These are phyloP conservation scores for Griposia aprilina DNA, from an alignment of 2,888 invertebrate species.

Conservation along the genomic window DNA sequence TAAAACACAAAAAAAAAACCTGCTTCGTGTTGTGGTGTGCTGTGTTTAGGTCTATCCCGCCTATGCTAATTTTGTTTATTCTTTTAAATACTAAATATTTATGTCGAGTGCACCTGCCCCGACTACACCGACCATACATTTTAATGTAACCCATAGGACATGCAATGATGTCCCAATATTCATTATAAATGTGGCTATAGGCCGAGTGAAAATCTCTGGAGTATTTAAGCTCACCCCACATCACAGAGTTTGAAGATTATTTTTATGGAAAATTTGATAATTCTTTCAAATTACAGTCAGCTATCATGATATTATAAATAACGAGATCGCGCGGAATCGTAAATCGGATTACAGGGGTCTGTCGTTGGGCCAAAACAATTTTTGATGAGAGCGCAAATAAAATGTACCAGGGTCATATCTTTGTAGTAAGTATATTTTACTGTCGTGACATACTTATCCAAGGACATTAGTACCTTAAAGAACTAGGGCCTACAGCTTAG, in stretches of 20 bases:
- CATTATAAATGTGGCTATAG: too few species aligned
- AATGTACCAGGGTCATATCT: constrained; percentile 47
- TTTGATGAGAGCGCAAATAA: constrained; percentile 64
- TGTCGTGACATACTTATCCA: constrained; percentile 14
- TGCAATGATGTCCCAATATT: neutral
- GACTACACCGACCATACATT: neutral
- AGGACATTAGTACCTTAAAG: neutral
- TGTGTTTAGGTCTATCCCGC: too few species aligned
- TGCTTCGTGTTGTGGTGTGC: too few species aligned
- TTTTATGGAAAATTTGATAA: constrained; percentile 50
- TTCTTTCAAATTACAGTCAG: constrained; percentile 61
- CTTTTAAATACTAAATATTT: too few species aligned
- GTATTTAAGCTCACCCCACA: constrained; percentile 14
- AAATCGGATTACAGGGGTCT: constrained; percentile 72
- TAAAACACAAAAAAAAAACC: too few species aligned
- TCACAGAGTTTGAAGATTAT: constrained; percentile 34
- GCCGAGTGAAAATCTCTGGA: neutral
- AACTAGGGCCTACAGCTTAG: neutral
- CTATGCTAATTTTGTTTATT: too few species aligned
- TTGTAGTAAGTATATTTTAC: constrained; percentile 12
- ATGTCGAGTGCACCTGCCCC: too few species aligned
- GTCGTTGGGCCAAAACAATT: constrained; percentile 63
- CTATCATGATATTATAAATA: constrained; percentile 70
- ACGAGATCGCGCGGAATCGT: constrained; percentile 64
- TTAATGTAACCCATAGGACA: neutral